phyloP scores from a whole-genome alignment of 2,797 vertebrate genomes.

The Syndactyla subalaris region DNA sequence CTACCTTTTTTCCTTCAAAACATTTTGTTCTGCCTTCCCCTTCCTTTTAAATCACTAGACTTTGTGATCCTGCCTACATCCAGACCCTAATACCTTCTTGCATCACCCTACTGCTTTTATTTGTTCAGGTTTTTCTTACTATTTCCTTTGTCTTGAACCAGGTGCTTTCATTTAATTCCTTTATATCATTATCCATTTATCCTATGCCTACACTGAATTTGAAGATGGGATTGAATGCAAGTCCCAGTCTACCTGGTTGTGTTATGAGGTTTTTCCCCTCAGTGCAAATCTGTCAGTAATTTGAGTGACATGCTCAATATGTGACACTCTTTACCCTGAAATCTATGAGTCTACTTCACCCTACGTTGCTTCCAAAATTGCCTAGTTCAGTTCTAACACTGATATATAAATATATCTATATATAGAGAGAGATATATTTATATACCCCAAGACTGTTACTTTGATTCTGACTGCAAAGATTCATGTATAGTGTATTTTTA shows the following conservation, averaged over 20 bases:
- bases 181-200: neutral
- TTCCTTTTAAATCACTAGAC: constrained; percentile 9
- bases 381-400: neutral
- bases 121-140: constrained; percentile 4
- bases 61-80: neutral
- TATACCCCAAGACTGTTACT: neutral
- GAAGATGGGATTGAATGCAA: neutral
- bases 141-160: neutral
- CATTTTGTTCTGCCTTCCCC: neutral
- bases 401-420: too few species aligned
- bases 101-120: neutral
- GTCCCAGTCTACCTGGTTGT: neutral
- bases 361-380: neutral
- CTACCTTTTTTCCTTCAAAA: neutral
- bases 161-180: neutral
- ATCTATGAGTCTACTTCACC: neutral
- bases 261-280: neutral
- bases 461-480: neutral
- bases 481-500: neutral
- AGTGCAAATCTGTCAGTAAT: neutral
- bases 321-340: neutral
- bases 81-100: neutral
- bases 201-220: neutral
- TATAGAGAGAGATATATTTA: too few species aligned
- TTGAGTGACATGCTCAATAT: neutral